phyloP scores from a whole-genome alignment of 1,140 invertebrate species.

The Pseudobourletiella spinata region DNA sequence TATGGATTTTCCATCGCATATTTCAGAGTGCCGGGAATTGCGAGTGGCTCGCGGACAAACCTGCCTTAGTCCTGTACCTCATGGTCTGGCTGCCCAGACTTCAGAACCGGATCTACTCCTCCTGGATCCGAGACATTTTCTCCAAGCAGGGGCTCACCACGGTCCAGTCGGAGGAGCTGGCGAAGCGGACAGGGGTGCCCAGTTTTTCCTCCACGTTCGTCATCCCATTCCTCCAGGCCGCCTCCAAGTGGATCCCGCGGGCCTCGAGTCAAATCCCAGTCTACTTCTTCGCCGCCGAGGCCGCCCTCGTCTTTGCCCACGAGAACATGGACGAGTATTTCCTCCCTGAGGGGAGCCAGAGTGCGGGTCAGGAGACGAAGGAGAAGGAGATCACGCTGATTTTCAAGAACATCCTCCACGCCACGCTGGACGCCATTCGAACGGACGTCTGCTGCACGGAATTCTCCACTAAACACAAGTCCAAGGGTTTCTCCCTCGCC shows the following conservation, averaged over 20 bases:
- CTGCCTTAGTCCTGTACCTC: slow-evolving; percentile 52
- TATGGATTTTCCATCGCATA: neutral
- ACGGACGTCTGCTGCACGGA: slow-evolving; percentile 1
- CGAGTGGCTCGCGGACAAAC: neutral
- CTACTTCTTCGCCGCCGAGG: slow-evolving; percentile 29
- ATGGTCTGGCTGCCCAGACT: slow-evolving; percentile 65
- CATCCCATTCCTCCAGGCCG: slow-evolving; percentile 11
- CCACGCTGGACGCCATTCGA: slow-evolving; percentile 16
- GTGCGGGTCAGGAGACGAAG: neutral
- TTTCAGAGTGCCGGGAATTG: neutral
- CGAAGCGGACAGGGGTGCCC: slow-evolving; percentile 1
- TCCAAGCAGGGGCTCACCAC: slow-evolving; percentile 75
- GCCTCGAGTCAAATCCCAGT: neutral
- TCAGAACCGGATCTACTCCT: slow-evolving; percentile 59
- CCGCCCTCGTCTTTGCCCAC: slow-evolving; percentile 15
- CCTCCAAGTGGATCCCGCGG: slow-evolving; percentile 18
- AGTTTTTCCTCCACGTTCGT: slow-evolving; percentile 16
- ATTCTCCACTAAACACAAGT: neutral
- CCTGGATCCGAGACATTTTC: slow-evolving; percentile 54
- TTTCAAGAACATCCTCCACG: slow-evolving; percentile 3
- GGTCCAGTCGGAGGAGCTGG: slow-evolving; percentile 57
- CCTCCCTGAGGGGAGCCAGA: neutral
- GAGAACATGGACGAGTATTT: slow-evolving; percentile 4
- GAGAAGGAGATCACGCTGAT: neutral
- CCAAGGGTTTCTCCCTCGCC: neutral